Percentiles rank a stretch among this genome's conserved stretches.
Evolutionary conservation across 1,140 invertebrate species (phyloP).

Genomic region (Heliothis subflexa): DNA sequence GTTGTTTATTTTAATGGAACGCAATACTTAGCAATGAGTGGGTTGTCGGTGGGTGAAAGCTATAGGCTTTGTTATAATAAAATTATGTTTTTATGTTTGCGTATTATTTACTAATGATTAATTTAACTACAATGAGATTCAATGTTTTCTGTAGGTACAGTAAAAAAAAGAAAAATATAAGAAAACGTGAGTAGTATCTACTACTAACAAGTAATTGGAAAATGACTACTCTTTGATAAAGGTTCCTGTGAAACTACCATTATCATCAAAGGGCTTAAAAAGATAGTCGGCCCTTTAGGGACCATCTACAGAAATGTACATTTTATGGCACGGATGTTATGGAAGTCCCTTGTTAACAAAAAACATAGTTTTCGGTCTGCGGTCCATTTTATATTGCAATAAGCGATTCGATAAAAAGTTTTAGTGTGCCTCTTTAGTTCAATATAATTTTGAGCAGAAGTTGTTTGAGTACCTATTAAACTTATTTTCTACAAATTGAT

Average conservation of each 20-base stretch:
- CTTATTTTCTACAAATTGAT: too few species aligned
- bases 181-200: too few species aligned
- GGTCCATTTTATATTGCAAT: not conserved
- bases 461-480: not conserved
- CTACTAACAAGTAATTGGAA: not conserved
- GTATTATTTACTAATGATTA: too few species aligned
- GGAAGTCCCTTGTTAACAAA: conserved; percentile 23
- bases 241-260: not conserved
- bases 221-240: not conserved
- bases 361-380: conserved; percentile 19
- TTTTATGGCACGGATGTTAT: conserved; percentile 16
- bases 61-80: too few species aligned
- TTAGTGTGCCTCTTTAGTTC: not conserved
- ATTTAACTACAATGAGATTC: too few species aligned
- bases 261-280: conserved; percentile 4
- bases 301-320: conserved; percentile 15
- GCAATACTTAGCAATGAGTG: not conserved
- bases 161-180: too few species aligned
- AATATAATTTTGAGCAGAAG: not conserved
- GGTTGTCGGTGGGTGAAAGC: not conserved
- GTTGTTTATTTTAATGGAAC: not conserved
- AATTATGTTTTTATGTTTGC: too few species aligned
- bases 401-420: conserved; percentile 3
- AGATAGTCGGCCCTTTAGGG: conserved; percentile 2
- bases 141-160: too few species aligned